Evolutionary conservation across 2,797 vertebrate genomes (phyloP).

Genomic region (Florisuga fusca): DNA sequence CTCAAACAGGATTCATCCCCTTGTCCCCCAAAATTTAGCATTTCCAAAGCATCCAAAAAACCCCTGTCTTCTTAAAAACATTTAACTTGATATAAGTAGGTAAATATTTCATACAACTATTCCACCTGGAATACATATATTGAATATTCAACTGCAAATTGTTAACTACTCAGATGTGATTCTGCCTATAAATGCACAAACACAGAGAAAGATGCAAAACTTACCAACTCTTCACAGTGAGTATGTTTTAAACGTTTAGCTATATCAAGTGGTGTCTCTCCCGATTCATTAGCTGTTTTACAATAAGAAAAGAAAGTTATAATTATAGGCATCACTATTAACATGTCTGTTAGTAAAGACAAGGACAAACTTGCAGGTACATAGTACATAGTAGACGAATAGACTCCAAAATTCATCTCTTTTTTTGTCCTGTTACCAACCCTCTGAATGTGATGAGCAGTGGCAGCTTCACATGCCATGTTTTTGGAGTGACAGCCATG

Average conservation of each 20-base stretch:
- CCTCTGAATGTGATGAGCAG: background rate
- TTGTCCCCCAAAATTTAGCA: background rate
- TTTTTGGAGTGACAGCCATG: background rate
- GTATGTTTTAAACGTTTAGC: conserved; percentile 92
- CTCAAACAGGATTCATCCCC: background rate
- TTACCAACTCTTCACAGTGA: conserved; percentile 97
- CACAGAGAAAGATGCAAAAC: conserved; percentile 14
- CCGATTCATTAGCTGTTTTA: conserved; percentile 91
- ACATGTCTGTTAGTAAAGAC: background rate
- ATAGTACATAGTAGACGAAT: background rate
- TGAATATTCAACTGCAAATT: background rate
- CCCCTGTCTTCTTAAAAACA: background rate
- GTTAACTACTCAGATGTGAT: background rate
- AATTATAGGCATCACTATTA: background rate
- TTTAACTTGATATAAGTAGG: background rate
- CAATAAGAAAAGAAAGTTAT: background rate
- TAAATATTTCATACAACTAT: background rate
- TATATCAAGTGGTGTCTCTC: conserved; percentile 96
- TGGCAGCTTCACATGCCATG: background rate
- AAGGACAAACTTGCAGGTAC: background rate
- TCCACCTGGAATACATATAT: background rate
- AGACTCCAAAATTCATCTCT: background rate
- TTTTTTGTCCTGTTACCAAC: background rate
- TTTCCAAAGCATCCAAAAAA: background rate
- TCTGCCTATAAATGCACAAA: background rate